These are phyloP conservation scores for Plecotus auritus DNA, from an alignment of 2,113 vertebrate genomes.

Conservation along the genomic window DNA sequence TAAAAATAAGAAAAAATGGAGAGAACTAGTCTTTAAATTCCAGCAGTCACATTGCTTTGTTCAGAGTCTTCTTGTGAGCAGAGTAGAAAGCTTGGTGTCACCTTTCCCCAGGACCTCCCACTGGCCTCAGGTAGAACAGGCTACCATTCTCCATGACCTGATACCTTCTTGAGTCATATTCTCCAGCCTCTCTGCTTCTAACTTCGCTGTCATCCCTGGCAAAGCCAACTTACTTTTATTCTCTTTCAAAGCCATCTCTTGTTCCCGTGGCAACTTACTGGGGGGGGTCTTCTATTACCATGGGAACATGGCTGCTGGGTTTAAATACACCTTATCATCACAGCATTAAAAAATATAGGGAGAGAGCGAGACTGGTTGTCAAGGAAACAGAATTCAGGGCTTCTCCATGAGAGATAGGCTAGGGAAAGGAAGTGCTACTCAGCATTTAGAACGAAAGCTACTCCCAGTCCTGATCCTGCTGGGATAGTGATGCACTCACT, in stretches of 20 bases:
- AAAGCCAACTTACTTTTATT: conserved; percentile 59
- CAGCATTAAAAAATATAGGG: conserved; percentile 67
- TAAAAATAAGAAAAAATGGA: conserved; percentile 13
- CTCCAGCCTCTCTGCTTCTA: conserved; percentile 47
- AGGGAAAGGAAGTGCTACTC: conserved; percentile 15
- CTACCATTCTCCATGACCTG: conserved; percentile 23
- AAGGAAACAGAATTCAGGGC: conserved; percentile 64
- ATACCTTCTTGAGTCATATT: conserved; percentile 16
- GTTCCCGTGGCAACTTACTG: conserved; percentile 78
- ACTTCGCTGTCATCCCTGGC: conserved; percentile 63
- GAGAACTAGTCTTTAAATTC: not conserved
- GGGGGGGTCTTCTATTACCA: conserved; percentile 51
- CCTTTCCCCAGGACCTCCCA: not conserved
- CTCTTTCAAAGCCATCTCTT: conserved; percentile 60
- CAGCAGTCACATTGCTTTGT: not conserved
- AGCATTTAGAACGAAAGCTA: conserved; percentile 28
- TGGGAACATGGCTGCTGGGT: conserved; percentile 64
- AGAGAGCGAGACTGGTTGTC: conserved; percentile 37
- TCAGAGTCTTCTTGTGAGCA: not conserved
- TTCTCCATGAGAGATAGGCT: conserved; percentile 48
- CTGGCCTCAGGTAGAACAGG: not conserved
- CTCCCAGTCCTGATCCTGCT: conserved; percentile 23
- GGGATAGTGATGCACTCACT: not conserved
- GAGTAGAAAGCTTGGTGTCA: not conserved
- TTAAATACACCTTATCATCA: conserved; percentile 69